These are phyloP conservation scores for Aurelia aurita DNA, from an alignment of 30 jellyfish, hydroid and myxozoan genomes.

Conservation along the genomic window DNA sequence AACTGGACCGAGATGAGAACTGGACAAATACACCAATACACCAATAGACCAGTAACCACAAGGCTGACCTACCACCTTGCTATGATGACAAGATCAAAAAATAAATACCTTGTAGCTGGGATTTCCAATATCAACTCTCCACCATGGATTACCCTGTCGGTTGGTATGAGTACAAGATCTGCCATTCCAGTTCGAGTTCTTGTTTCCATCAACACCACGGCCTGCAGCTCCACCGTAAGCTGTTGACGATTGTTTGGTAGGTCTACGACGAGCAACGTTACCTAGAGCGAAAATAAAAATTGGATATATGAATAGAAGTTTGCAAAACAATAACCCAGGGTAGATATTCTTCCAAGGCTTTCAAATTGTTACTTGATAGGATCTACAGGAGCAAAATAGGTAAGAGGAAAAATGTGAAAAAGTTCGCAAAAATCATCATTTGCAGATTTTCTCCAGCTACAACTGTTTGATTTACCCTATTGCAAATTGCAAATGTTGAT, in stretches of 20 bases:
- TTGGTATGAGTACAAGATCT: slow-evolving; percentile 41
- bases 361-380: too few relatives aligned
- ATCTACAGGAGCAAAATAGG: too few relatives aligned
- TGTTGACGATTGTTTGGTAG: slow-evolving; percentile 37
- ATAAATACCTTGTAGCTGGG: slow-evolving; percentile 4
- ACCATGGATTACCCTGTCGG: slow-evolving; percentile 43
- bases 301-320: background rate
- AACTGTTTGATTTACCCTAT: too few relatives aligned
- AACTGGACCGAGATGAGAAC: too few relatives aligned
- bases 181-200: slow-evolving; percentile 25
- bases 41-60: too few relatives aligned
- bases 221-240: slow-evolving; percentile 17
- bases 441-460: too few relatives aligned
- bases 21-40: too few relatives aligned
- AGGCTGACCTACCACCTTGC: too few relatives aligned
- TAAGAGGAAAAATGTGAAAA: too few relatives aligned
- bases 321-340: background rate
- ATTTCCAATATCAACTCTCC: slow-evolving; percentile 40
- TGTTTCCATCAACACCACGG: slow-evolving; percentile 53
- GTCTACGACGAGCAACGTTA: slow-evolving; percentile 24
- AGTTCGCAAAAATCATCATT: too few relatives aligned
- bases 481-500: too few relatives aligned
- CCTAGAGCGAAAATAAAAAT: background rate
- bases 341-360: too few relatives aligned
- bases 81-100: background rate